These are phyloP conservation scores for Syritta pipiens DNA, from an alignment of 2,888 invertebrate species.

Conservation along the genomic window DNA sequence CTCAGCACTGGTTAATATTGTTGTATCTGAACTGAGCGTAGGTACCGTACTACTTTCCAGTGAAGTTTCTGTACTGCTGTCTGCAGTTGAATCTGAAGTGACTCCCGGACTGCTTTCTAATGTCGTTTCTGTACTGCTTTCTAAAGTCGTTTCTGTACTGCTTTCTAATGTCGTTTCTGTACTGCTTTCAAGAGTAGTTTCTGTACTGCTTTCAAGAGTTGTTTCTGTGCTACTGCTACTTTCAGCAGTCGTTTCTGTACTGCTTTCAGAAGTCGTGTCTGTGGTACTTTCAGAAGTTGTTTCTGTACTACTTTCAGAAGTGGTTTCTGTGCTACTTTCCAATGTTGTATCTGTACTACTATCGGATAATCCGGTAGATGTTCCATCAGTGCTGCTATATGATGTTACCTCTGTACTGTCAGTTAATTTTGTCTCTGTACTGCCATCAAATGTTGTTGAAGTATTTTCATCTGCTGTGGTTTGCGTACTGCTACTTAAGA, in stretches of 20 bases:
- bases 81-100: conserved; percentile 4
- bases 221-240: conserved; percentile 61
- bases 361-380: conserved; percentile 53
- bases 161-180: conserved; percentile 62
- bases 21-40: no score
- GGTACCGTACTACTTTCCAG: conserved; percentile 8
- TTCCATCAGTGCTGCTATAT: conserved; percentile 56
- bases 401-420: conserved; percentile 58
- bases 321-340: conserved; percentile 68
- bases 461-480: no score
- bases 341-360: conserved; percentile 62
- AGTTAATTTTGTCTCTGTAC: conserved; percentile 52
- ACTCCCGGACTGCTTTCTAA: conserved; percentile 4
- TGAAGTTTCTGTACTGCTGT: not conserved
- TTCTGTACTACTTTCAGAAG: conserved; percentile 69
- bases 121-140: conserved; percentile 52
- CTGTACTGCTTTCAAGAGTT: conserved; percentile 67
- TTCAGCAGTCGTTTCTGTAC: conserved; percentile 52
- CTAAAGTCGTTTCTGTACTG: conserved; percentile 68
- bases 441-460: not conserved
- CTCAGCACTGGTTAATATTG: not conserved
- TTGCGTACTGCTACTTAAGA: conserved; percentile 35
- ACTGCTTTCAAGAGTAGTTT: conserved; percentile 61
- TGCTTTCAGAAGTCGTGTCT: conserved; percentile 4
- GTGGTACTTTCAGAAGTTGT: conserved; percentile 57